Percentiles rank a stretch among this genome's conserved stretches.
Evolutionary conservation across 1,140 invertebrate genomes (phyloP).

Genomic region (Temnothorax curvispinosus): DNA sequence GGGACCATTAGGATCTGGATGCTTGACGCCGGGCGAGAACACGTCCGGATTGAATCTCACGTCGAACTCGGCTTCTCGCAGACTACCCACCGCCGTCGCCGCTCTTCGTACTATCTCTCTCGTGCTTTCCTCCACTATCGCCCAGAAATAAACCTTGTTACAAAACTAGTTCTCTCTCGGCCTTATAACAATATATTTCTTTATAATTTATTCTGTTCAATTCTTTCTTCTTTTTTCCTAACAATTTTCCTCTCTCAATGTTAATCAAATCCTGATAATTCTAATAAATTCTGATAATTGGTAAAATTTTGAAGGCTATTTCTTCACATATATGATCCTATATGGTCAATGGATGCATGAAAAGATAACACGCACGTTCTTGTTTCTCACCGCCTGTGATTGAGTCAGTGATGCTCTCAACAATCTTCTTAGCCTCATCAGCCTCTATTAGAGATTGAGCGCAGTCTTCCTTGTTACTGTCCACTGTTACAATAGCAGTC

Average conservation of each 20-base stretch:
- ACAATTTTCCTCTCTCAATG: neutral
- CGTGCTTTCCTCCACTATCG: conserved; percentile 93
- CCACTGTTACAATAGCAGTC: conserved; percentile 74
- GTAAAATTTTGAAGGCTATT: neutral
- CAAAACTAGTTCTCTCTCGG: neutral
- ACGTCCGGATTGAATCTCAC: conserved; percentile 99
- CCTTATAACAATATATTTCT: neutral
- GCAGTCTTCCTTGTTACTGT: conserved; percentile 86
- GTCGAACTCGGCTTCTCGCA: conserved; percentile 97
- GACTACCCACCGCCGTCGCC: conserved; percentile 95
- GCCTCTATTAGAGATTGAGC: conserved; percentile 87
- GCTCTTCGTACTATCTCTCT: conserved; percentile 96
- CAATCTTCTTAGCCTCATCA: conserved; percentile 96
- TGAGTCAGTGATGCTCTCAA: conserved; percentile 94
- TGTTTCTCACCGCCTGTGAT: conserved; percentile 92
- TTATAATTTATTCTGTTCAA: neutral
- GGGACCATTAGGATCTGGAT: conserved; percentile 90
- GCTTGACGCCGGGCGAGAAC: conserved; percentile 96
- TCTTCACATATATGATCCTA: conserved; percentile 14
- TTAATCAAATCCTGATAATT: neutral
- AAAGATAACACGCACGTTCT: conserved; percentile 87
- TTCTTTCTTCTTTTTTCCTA: neutral
- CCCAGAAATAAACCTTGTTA: conserved; percentile 1
- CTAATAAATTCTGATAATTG: neutral
- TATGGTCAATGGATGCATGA: neutral